Evolutionary conservation across 2,113 vertebrate genomes (phyloP).

Genomic region (Tursiops truncatus): DNA sequence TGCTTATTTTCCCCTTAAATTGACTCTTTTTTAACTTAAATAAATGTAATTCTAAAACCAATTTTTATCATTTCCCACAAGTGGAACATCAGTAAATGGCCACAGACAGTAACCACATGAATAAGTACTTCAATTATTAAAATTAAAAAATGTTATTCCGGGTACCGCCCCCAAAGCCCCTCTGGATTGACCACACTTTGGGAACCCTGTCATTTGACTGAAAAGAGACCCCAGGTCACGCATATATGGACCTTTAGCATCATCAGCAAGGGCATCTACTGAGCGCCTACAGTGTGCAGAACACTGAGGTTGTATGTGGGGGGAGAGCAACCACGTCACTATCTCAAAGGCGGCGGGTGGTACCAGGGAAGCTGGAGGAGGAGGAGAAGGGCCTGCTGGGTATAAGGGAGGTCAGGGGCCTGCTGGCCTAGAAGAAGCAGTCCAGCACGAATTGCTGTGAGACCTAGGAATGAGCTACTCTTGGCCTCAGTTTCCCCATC

Average conservation of each 20-base stretch:
- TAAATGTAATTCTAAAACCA: slow-evolving; percentile 1
- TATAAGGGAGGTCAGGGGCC: neutral
- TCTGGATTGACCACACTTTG: neutral
- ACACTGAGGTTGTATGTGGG: neutral
- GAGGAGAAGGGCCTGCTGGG: neutral
- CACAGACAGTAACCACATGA: neutral
- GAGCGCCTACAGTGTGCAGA: neutral
- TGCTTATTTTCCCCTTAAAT: neutral
- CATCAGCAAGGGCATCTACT: neutral
- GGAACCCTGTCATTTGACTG: neutral
- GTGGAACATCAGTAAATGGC: neutral
- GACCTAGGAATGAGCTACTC: neutral
- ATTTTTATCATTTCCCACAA: neutral
- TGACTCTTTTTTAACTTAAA: neutral
- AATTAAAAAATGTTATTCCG: neutral
- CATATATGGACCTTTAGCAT: neutral
- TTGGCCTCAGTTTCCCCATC: neutral
- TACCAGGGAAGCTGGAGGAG: neutral
- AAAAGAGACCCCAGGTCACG: neutral
- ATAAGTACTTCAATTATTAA: neutral
- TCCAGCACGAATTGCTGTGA: neutral
- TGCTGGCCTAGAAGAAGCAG: neutral
- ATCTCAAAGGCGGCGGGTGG: neutral
- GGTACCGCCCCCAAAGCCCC: neutral
- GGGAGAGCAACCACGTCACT: neutral